Evolutionary conservation across 2,797 vertebrate genomes (phyloP).

Genomic region (Pipistrellus kuhlii): DNA sequence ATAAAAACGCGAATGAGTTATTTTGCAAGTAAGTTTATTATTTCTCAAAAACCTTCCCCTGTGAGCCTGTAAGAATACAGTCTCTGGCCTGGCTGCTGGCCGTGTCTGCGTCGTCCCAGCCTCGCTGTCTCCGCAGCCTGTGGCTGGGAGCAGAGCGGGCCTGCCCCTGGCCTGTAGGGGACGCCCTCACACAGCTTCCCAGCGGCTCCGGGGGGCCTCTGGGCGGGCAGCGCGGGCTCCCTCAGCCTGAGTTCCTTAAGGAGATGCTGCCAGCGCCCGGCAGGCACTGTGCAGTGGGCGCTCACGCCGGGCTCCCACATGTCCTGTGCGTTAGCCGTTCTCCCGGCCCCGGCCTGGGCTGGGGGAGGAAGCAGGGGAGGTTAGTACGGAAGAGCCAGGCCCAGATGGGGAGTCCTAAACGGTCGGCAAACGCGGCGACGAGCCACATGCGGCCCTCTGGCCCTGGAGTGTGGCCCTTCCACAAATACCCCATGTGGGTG

Average conservation of each 20-base stretch:
- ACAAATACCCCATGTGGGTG: too few species aligned
- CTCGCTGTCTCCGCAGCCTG: too few species aligned
- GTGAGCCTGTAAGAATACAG: neutral
- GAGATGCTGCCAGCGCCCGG: neutral
- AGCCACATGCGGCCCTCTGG: too few species aligned
- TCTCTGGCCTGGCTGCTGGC: neutral
- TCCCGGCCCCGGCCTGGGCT: neutral
- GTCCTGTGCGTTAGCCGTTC: neutral
- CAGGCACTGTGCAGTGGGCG: neutral
- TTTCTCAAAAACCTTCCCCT: neutral
- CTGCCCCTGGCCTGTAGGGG: neutral
- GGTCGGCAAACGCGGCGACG: too few species aligned
- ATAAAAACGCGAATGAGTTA: neutral
- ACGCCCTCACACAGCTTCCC: neutral
- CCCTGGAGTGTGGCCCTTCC: too few species aligned
- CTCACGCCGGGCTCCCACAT: neutral
- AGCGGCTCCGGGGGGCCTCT: neutral
- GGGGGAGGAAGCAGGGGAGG: neutral
- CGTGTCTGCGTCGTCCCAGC: neutral
- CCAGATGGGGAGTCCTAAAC: neutral
- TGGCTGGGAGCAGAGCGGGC: neutral
- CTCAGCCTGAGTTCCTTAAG: neutral
- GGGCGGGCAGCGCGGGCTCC: too few species aligned
- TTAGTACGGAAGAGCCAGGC: neutral
- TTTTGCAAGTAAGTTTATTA: neutral